A percentile compares a stretch with the other conserved stretches of the same genome.
These are phyloP conservation scores for Plagodis pulveraria DNA, from an alignment of 2,888 invertebrate species.

Conservation along the genomic window DNA sequence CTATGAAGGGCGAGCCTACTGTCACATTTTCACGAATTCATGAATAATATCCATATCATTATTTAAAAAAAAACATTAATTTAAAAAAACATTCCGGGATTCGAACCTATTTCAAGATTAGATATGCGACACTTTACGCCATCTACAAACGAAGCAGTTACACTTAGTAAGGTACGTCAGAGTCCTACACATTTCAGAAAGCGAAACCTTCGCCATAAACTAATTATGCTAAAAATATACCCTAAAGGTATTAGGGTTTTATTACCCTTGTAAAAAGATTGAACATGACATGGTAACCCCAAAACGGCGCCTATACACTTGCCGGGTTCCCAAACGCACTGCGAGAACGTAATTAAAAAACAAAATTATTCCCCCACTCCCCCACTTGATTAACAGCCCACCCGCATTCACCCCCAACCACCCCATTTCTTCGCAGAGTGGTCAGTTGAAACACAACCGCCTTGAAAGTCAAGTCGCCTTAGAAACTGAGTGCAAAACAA, in stretches of 20 bases:
- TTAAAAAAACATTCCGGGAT: neutral
- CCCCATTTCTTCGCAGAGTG: slow-evolving; percentile 75
- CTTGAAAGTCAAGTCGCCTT: slow-evolving; percentile 76
- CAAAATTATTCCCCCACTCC: slow-evolving; percentile 74
- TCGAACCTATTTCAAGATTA: neutral
- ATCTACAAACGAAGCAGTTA: neutral
- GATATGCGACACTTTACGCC: neutral
- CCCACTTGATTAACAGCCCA: slow-evolving; percentile 69
- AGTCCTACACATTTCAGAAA: slow-evolving; percentile 2
- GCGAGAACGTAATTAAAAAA: slow-evolving; percentile 76
- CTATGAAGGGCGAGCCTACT: no score
- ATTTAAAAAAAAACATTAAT: no score
- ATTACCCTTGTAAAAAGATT: slow-evolving; percentile 26
- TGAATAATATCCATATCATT: no score
- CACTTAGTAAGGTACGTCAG: neutral
- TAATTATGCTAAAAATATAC: slow-evolving; percentile 26
- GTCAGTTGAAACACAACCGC: slow-evolving; percentile 76
- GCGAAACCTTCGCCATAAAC: slow-evolving; percentile 16
- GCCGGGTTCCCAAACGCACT: slow-evolving; percentile 67
- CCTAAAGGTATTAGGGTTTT: slow-evolving; percentile 15
- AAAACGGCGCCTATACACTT: slow-evolving; percentile 30
- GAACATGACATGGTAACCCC: slow-evolving; percentile 41
- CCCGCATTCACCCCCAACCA: slow-evolving; percentile 47
- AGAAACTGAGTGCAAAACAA: slow-evolving; percentile 80
- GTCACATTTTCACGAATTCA: no score